Conservation (phyloP, 1,140 invertebrate species). For the Hyphantria cunea region DNA sequence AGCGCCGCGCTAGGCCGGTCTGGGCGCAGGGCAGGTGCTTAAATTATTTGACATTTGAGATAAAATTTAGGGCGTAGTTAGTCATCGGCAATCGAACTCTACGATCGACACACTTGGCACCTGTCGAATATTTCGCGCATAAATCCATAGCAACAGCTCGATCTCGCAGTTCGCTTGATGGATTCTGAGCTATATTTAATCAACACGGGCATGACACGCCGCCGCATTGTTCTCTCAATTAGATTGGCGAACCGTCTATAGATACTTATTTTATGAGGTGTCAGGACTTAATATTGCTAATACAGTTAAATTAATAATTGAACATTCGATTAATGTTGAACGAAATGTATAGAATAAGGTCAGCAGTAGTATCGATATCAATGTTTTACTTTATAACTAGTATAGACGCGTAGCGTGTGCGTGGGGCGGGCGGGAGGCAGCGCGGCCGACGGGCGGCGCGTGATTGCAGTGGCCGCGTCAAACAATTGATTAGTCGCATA, state of each 20-base stretch:
- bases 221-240: slow-evolving; percentile 70
- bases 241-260: slow-evolving; percentile 52
- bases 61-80: slow-evolving; percentile 78
- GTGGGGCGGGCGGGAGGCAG: slow-evolving; percentile 18
- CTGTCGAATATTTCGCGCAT: slow-evolving; percentile 80
- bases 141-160: slow-evolving; percentile 77
- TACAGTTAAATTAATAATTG: slow-evolving; percentile 29
- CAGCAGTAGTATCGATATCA: slow-evolving; percentile 7
- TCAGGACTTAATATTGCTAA: slow-evolving; percentile 40
- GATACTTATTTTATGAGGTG: slow-evolving; percentile 51
- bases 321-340: slow-evolving; percentile 21
- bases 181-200: slow-evolving; percentile 80
- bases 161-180: slow-evolving; percentile 67
- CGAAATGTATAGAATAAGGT: slow-evolving; percentile 4
- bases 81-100: slow-evolving; percentile 75
- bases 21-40: slow-evolving; percentile 63
- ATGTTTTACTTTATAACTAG: slow-evolving; percentile 23
- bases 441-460: slow-evolving; percentile 50
- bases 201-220: slow-evolving; percentile 60
- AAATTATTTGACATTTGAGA: slow-evolving; percentile 81
- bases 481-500: slow-evolving; percentile 82
- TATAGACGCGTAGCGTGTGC: slow-evolving; percentile 4
- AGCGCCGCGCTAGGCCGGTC: slow-evolving; percentile 6
- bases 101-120: slow-evolving; percentile 80
- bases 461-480: slow-evolving; percentile 80